Evolutionary conservation across 2,888 invertebrate species (phyloP).

Genomic region (Drosophila paranaensis): DNA sequence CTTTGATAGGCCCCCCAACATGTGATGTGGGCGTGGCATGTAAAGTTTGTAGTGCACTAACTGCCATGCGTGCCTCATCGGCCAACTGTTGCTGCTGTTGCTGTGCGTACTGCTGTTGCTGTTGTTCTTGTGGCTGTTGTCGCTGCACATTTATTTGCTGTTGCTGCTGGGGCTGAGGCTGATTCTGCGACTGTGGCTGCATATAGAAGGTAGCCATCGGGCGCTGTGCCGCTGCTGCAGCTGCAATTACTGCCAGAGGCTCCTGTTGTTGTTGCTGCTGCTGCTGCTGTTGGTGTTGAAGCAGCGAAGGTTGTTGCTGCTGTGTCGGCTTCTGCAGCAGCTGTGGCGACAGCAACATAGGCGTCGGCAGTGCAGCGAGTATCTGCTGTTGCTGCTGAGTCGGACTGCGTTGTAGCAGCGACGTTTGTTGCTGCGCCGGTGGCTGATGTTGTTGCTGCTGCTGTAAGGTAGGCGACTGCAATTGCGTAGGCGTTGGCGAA

Average conservation of each 20-base stretch:
- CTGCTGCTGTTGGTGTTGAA: slow-evolving; percentile 40
- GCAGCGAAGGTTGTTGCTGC: slow-evolving; percentile 43
- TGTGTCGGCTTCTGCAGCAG: slow-evolving; percentile 48
- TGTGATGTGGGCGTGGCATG: slow-evolving; percentile 59
- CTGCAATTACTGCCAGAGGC: slow-evolving; percentile 58
- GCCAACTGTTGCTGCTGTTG: slow-evolving; percentile 50
- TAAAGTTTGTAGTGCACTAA: slow-evolving; percentile 66
- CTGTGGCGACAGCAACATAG: slow-evolving; percentile 75
- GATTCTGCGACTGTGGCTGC: slow-evolving; percentile 37
- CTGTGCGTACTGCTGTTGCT: slow-evolving; percentile 22
- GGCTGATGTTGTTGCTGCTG: slow-evolving; percentile 60
- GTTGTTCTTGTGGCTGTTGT: slow-evolving; percentile 20
- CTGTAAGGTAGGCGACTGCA: slow-evolving; percentile 82
- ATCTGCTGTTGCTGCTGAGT: slow-evolving; percentile 72
- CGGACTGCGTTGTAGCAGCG: slow-evolving; percentile 65
- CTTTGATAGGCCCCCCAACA: slow-evolving; percentile 40
- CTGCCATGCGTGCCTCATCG: slow-evolving; percentile 68
- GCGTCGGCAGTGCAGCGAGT: slow-evolving; percentile 68
- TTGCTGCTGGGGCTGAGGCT: slow-evolving; percentile 21
- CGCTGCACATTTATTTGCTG: slow-evolving; percentile 25
- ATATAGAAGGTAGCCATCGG: slow-evolving; percentile 52
- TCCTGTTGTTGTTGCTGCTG: slow-evolving; percentile 32
- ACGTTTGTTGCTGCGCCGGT: slow-evolving; percentile 58
- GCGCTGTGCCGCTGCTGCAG: slow-evolving; percentile 55
- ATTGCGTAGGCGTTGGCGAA: slow-evolving; percentile 79